Percentiles rank a stretch among this genome's conserved stretches.
phyloP scores from a whole-genome alignment of 2,113 vertebrate species.

The Tupaia chinensis region DNA sequence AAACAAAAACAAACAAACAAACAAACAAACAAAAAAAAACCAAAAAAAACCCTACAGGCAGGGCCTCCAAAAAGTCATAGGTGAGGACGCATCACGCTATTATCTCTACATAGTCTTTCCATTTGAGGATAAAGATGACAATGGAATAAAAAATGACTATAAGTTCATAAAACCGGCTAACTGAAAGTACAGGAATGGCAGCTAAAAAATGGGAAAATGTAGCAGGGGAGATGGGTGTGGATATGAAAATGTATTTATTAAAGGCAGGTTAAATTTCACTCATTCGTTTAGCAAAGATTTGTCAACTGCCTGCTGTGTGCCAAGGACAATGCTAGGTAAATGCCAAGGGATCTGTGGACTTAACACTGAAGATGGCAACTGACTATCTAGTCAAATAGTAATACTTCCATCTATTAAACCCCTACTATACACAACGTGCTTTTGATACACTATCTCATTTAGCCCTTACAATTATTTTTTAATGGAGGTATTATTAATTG shows the following conservation, averaged over 20 bases:
- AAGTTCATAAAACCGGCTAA: background rate
- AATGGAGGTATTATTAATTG: background rate
- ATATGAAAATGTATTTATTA: background rate
- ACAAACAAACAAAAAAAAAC: too few species aligned
- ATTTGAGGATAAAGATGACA: background rate
- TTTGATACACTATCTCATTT: background rate
- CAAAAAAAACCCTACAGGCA: background rate
- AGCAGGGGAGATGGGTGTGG: background rate
- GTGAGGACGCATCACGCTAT: background rate
- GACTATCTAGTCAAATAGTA: background rate
- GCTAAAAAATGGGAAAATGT: background rate
- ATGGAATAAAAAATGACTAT: background rate
- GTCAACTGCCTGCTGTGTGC: background rate
- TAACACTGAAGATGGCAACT: background rate
- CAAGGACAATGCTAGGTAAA: background rate
- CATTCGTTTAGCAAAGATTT: background rate
- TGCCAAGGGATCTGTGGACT: background rate
- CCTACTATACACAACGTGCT: background rate
- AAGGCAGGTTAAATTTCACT: background rate
- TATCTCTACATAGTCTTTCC: background rate
- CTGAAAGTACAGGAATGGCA: background rate
- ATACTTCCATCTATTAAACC: background rate
- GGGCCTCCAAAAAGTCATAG: background rate
- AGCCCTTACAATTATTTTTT: background rate
- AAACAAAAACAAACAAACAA: background rate